phyloP scores from a whole-genome alignment of 2,888 invertebrate genomes.

The Chrysolina oricalcia region DNA sequence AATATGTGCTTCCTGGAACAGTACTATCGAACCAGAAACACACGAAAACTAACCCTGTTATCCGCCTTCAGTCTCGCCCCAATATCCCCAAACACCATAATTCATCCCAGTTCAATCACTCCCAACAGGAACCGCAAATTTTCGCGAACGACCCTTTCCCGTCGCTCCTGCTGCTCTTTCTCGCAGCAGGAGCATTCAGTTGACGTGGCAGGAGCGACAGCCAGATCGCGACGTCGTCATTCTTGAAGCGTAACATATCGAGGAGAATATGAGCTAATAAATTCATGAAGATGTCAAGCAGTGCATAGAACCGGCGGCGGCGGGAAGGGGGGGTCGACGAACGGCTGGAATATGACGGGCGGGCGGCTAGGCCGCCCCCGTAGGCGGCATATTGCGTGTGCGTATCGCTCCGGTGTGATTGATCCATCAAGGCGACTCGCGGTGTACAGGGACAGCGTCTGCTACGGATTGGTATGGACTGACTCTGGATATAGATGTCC shows the following conservation, averaged over 20 bases:
- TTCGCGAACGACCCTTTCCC: constrained; percentile 8
- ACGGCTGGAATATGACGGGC: constrained; percentile 27
- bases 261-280: constrained; percentile 52
- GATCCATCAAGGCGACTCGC: constrained; percentile 41
- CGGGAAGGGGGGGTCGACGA: constrained; percentile 11
- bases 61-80: neutral
- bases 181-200: constrained; percentile 28
- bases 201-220: constrained; percentile 36
- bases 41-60: no score
- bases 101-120: neutral
- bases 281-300: constrained; percentile 52
- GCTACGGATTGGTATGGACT: neutral
- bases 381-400: constrained; percentile 47
- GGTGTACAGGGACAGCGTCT: neutral
- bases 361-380: constrained; percentile 17
- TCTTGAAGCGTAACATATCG: constrained; percentile 47
- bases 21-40: neutral
- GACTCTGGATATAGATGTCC: neutral
- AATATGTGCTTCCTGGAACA: no score
- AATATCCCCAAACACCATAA: neutral
- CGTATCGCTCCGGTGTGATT: constrained; percentile 42
- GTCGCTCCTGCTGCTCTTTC: neutral
- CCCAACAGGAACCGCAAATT: neutral
- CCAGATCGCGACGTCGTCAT: neutral
- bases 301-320: constrained; percentile 34